Evolutionary conservation across 2,888 invertebrate genomes (phyloP).

Genomic region (Blera fallax): DNA sequence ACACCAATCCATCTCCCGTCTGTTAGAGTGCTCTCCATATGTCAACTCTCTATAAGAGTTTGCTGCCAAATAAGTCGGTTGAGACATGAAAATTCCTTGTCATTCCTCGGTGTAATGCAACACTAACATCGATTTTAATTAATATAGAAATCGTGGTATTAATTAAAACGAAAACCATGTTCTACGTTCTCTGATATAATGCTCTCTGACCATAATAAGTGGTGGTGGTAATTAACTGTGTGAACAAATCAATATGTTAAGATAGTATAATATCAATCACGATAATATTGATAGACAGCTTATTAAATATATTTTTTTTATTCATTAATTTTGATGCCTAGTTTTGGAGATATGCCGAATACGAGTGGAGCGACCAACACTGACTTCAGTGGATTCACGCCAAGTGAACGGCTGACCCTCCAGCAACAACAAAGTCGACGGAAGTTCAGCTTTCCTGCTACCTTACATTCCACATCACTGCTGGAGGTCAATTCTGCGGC

Average conservation of each 20-base stretch:
- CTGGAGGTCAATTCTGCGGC: constrained; percentile 78
- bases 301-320: not conserved
- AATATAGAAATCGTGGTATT: constrained; percentile 18
- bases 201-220: constrained; percentile 6
- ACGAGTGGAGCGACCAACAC: constrained; percentile 28
- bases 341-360: constrained; percentile 9
- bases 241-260: not conserved
- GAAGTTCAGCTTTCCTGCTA: constrained; percentile 84
- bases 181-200: constrained; percentile 8
- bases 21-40: not conserved
- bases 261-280: not conserved
- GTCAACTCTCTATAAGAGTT: not conserved
- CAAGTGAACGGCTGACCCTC: constrained; percentile 77
- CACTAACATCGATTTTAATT: constrained; percentile 37
- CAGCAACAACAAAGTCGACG: constrained; percentile 80
- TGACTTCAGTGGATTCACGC: constrained; percentile 54
- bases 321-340: constrained; percentile 5
- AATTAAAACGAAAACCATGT: constrained; percentile 40
- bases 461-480: constrained; percentile 81
- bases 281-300: not conserved
- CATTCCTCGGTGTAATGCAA: constrained; percentile 9
- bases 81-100: constrained; percentile 23
- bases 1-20: not conserved
- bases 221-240: constrained; percentile 20
- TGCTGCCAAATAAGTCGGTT: constrained; percentile 26